These are phyloP conservation scores for Tragelaphus scriptus DNA, from an alignment of 2,113 vertebrate species.

Conservation along the genomic window DNA sequence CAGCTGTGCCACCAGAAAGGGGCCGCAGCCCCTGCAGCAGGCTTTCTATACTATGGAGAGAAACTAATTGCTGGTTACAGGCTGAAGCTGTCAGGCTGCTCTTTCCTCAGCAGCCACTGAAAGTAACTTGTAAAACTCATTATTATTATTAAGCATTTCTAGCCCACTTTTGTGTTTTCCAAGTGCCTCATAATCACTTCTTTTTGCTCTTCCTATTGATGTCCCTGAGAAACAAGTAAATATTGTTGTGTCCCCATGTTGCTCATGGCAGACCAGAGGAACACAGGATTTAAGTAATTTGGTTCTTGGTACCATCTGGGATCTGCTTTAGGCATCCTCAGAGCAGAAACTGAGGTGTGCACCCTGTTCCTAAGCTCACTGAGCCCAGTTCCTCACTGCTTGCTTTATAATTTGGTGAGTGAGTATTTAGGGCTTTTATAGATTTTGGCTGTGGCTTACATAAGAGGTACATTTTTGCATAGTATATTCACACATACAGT, in stretches of 20 bases:
- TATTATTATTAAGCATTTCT: constrained; percentile 57
- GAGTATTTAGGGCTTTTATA: background rate
- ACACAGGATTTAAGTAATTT: background rate
- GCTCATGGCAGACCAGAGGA: background rate
- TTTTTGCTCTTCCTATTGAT: constrained; percentile 27
- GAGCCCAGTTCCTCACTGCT: background rate
- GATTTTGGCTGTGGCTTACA: background rate
- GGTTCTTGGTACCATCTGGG: background rate
- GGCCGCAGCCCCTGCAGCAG: constrained; percentile 38
- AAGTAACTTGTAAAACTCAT: constrained; percentile 62
- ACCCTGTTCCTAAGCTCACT: background rate
- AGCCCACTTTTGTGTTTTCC: constrained; percentile 47
- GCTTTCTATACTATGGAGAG: constrained; percentile 15
- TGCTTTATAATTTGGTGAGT: background rate
- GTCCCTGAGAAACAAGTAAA: background rate
- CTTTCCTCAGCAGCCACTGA: constrained; percentile 68
- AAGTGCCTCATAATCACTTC: constrained; percentile 51
- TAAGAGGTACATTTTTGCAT: background rate
- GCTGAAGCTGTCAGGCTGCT: constrained; percentile 62
- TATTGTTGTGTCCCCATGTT: background rate
- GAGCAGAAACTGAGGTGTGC: background rate
- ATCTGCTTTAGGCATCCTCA: background rate
- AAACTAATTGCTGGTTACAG: constrained; percentile 62
- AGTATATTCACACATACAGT: background rate
- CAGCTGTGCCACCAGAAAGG: constrained; percentile 68